These are phyloP conservation scores for Pachyuromys duprasi DNA, from an alignment of 2,797 vertebrate genomes.

Conservation along the genomic window DNA sequence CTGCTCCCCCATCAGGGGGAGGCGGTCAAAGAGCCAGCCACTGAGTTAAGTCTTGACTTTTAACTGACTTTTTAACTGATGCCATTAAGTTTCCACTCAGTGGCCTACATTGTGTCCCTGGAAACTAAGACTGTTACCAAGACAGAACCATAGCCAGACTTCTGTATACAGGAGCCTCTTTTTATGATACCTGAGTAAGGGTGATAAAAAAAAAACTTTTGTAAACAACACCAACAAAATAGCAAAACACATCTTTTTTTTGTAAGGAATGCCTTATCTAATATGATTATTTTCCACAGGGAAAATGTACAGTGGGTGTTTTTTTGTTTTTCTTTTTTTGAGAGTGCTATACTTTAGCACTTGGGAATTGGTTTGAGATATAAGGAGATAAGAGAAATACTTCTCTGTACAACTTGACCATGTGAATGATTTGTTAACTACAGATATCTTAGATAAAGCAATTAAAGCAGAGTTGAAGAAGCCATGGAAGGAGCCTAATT, in stretches of 20 bases:
- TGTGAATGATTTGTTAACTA: neutral
- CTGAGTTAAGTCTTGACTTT: neutral
- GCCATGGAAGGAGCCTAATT: neutral
- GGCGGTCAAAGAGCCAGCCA: too few species aligned
- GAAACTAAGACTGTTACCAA: neutral
- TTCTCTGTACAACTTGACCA: neutral
- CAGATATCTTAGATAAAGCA: neutral
- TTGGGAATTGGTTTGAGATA: slow-evolving; percentile 17
- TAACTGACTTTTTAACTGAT: neutral
- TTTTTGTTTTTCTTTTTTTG: too few species aligned
- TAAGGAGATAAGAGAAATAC: slow-evolving; percentile 9
- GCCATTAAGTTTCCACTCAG: neutral
- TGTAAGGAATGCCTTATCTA: neutral
- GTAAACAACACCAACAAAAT: neutral
- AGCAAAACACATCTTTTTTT: neutral
- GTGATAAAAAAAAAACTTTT: neutral
- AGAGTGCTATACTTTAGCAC: neutral
- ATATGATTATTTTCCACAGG: neutral
- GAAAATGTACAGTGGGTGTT: neutral
- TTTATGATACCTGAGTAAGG: neutral
- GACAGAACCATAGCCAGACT: neutral
- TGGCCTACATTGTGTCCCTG: neutral
- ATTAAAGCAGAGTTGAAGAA: neutral
- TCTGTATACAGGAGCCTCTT: neutral
- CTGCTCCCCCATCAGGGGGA: too few species aligned